These are phyloP conservation scores for Cyclophora albipunctata DNA, from an alignment of 2,888 invertebrate species.

Conservation along the genomic window DNA sequence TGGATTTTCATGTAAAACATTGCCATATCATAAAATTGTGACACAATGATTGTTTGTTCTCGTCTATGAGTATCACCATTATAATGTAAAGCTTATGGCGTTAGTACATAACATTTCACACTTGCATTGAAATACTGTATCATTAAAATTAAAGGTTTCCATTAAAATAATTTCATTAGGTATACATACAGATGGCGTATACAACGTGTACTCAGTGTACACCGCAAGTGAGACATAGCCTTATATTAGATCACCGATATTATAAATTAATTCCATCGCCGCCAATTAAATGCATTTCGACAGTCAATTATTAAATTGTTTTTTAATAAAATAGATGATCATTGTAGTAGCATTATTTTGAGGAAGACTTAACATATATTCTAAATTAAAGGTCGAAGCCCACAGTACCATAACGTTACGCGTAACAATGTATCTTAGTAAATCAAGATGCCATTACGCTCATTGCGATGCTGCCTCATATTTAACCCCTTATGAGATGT, in stretches of 20 bases:
- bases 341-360: slow-evolving; percentile 57
- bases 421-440: no score
- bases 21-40: slow-evolving; percentile 40
- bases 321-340: slow-evolving; percentile 30
- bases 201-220: slow-evolving; percentile 1
- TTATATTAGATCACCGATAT: slow-evolving; percentile 32
- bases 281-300: slow-evolving; percentile 66
- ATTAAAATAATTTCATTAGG: no score
- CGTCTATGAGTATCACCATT: slow-evolving; percentile 63
- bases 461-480: no score
- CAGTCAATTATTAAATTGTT: slow-evolving; percentile 43
- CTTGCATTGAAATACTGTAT: slow-evolving; percentile 3
- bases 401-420: no score
- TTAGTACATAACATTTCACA: slow-evolving; percentile 19
- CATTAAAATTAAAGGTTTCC: no score
- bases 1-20: slow-evolving; percentile 40
- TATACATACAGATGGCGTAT: no score
- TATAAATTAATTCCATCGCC: slow-evolving; percentile 49
- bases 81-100: slow-evolving; percentile 62
- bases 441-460: no score
- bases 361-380: slow-evolving; percentile 26
- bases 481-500: no score
- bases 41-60: slow-evolving; percentile 55
- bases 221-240: slow-evolving; percentile 25
- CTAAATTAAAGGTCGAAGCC: no score